A percentile compares a stretch with the other conserved stretches of the same genome.
Evolutionary conservation across 2,797 vertebrate genomes (phyloP).

Genomic region (Darevskia mixta): DNA sequence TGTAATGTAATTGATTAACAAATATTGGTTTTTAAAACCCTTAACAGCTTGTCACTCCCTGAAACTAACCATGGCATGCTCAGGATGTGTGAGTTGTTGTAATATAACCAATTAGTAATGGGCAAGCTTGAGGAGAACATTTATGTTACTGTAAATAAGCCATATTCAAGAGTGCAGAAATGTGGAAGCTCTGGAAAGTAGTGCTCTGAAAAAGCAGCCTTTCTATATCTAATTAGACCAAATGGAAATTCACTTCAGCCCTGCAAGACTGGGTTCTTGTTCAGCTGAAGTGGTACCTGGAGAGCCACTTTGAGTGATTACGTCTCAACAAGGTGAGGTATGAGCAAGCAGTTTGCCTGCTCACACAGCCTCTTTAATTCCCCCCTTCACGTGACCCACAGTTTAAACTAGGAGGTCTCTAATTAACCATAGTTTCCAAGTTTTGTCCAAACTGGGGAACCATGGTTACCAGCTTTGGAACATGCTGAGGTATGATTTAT

Average conservation of each 20-base stretch:
- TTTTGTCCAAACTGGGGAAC: neutral
- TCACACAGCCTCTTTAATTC: neutral
- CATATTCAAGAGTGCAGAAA: neutral
- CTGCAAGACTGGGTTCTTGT: neutral
- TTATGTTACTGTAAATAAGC: neutral
- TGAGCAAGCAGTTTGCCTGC: neutral
- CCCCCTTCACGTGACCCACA: neutral
- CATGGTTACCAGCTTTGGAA: neutral
- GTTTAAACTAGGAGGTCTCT: neutral
- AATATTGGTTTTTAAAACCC: neutral
- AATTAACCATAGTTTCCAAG: neutral
- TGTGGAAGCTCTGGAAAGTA: neutral
- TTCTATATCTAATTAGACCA: neutral
- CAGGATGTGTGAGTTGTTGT: neutral
- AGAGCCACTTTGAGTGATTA: neutral
- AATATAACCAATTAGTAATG: neutral
- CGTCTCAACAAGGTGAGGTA: neutral
- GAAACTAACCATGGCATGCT: neutral
- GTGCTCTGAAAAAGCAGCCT: neutral
- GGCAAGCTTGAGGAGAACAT: neutral
- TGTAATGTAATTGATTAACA: slow-evolving; percentile 11
- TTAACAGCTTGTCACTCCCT: slow-evolving; percentile 3
- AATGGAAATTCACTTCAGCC: neutral
- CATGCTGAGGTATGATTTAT: neutral
- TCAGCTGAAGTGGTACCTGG: neutral